Evolutionary conservation across 1,140 invertebrate genomes (phyloP), one percentile per base, ranked within the genome.

Genomic region (Drosophila albomicans): DNA sequence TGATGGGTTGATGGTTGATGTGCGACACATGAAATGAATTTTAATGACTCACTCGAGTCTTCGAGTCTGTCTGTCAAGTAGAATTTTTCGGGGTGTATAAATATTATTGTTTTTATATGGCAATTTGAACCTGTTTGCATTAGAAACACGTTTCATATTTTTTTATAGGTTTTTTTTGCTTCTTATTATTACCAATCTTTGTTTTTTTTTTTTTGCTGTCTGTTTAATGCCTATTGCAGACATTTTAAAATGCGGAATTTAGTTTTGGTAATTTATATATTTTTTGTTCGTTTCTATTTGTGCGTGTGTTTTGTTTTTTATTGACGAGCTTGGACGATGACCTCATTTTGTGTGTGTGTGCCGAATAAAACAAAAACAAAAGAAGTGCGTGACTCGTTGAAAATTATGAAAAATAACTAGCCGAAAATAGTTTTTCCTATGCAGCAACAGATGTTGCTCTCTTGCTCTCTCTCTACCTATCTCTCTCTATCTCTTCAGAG

Each of bases 131-230:
- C 81, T 81, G 82, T 84, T 84, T 63, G 62, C 59, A 62, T 62
- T 62, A 49, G 58, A 77, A 84, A 85, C 81, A 85, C 81, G 81
- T 85, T 78, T 85, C 77, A 41, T 81, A 78, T 51, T 10, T 35
- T 41, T 73, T 76, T 54, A 48, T 56, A 48, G 41, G 8, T 66
- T 35, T 38, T 11, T 16, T 58, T 43, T 25, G 5, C 35, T n/a
- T 35, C 16, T 43, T 49, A 49, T 57, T 16, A 30, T 48, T 66
- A 20, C 20, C 20, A 20, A 20, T 20, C 20, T 20, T 20, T 20
- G 20, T 2, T 46, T 58, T 65, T 11, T 51, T 49, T 45, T 38
- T 63, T 25, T 68, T 56, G 61, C 63, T 52, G 56, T 38, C n/a
- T 46, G 57, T n/a, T 7, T 28, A 65, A 51, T 43, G 11, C 6